Conservation (phyloP, 2,888 invertebrate species). For the Chromoteleia sp. region DNA sequence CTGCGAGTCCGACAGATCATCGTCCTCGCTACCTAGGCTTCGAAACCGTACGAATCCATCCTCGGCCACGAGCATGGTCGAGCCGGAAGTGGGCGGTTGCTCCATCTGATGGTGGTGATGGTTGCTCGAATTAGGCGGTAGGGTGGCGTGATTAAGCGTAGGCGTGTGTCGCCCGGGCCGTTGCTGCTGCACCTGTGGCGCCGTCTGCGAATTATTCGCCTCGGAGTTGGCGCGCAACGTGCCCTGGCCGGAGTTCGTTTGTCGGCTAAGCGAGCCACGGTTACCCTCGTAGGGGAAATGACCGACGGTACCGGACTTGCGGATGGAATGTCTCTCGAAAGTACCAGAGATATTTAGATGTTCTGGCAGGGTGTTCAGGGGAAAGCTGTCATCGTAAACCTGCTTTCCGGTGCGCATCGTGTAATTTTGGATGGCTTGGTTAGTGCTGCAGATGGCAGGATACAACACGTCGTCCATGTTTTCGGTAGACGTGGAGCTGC, state of each 20-base stretch:
- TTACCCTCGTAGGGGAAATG: conserved; percentile 86
- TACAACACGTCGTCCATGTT: conserved; percentile 93
- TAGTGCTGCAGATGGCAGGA: conserved; percentile 94
- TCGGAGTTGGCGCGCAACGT: conserved; percentile 85
- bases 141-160: conserved; percentile 72
- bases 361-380: conserved; percentile 85
- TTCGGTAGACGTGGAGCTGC: conserved; percentile 91
- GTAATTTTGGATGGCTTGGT: conserved; percentile 93
- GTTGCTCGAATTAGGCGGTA: conserved; percentile 74
- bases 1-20: conserved; percentile 79
- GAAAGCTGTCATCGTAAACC: conserved; percentile 89
- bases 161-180: conserved; percentile 77
- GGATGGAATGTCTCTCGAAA: conserved; percentile 84
- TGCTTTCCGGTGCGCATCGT: conserved; percentile 91
- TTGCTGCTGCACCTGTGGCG: conserved; percentile 26
- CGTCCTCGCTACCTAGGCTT: conserved; percentile 86
- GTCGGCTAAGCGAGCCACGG: conserved; percentile 83
- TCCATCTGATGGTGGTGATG: conserved; percentile 84
- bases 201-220: conserved; percentile 39
- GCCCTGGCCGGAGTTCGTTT: conserved; percentile 80
- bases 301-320: conserved; percentile 87
- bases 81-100: conserved; percentile 85
- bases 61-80: conserved; percentile 94
- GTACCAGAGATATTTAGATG: conserved; percentile 82
- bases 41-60: conserved; percentile 95